phyloP scores from a whole-genome alignment of 2,113 vertebrate genomes.

The human (Homo sapiens) region DNA sequence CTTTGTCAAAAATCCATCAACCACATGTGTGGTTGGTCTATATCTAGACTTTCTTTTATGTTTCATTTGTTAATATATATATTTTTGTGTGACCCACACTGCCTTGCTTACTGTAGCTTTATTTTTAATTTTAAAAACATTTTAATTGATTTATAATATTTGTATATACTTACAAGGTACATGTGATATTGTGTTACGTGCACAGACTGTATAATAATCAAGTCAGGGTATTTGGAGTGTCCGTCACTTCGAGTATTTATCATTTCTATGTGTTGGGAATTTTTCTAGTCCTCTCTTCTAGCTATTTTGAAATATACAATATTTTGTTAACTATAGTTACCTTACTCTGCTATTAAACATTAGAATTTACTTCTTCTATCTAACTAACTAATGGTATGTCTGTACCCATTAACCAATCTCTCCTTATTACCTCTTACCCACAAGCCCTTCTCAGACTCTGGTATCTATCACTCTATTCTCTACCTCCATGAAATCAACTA shows the following conservation, averaged over 20 bases:
- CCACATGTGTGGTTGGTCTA: not conserved
- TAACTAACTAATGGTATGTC: not conserved
- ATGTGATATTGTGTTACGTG: not conserved
- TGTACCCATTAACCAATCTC: not conserved
- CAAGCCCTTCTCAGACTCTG: not conserved
- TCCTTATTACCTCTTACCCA: not conserved
- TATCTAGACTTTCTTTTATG: not conserved
- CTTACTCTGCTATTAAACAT: not conserved
- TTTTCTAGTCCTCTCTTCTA: not conserved
- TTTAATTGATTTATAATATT: not conserved
- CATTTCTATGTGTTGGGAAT: not conserved
- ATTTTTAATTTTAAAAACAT: not conserved
- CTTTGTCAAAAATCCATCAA: not conserved
- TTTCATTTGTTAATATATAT: not conserved
- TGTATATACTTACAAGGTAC: not conserved
- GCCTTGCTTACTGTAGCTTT: not conserved
- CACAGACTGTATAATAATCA: not conserved
- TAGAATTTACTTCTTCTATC: not conserved
- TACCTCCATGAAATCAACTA: not conserved
- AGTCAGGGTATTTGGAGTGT: not conserved
- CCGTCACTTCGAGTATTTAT: not conserved
- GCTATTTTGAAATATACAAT: not conserved
- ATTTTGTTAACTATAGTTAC: not conserved
- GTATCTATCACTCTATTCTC: not conserved
- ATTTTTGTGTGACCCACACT: not conserved